Conservation (phyloP, 2,113 vertebrate species). For the Melozone crissalis region DNA sequence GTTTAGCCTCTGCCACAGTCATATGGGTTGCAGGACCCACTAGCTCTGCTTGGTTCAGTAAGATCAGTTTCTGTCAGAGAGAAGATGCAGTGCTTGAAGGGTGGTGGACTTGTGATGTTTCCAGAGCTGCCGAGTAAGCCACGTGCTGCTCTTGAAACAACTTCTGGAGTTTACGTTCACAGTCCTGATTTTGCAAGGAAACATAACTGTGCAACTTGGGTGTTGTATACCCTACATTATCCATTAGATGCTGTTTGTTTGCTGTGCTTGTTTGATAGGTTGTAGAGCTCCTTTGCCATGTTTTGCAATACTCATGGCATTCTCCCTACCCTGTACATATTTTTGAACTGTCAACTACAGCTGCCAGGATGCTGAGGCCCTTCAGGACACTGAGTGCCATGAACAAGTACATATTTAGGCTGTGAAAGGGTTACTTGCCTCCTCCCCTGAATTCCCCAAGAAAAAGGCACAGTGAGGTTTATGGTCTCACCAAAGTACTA, state of each 20-base stretch:
- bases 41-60: background rate
- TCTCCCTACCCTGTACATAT: slow-evolving; percentile 33
- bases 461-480: slow-evolving; percentile 16
- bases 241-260: slow-evolving; percentile 26
- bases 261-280: slow-evolving; percentile 35
- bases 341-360: background rate
- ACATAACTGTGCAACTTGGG: slow-evolving; percentile 8
- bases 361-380: slow-evolving; percentile 20
- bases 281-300: slow-evolving; percentile 31
- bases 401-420: slow-evolving; percentile 1
- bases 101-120: slow-evolving; percentile 4
- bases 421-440: slow-evolving; percentile 17
- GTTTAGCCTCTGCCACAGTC: slow-evolving; percentile 39
- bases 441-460: background rate
- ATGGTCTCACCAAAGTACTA: slow-evolving; percentile 30
- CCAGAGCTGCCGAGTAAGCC: slow-evolving; percentile 4
- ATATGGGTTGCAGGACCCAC: background rate
- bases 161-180: background rate
- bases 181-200: slow-evolving; percentile 1
- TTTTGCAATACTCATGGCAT: background rate
- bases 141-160: slow-evolving; percentile 36
- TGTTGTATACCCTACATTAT: background rate
- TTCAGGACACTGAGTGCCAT: slow-evolving; percentile 24
- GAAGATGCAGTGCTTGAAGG: background rate
- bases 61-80: background rate